Evolutionary conservation across 2,113 vertebrate genomes (phyloP).

Genomic region (Caranx ignobilis): DNA sequence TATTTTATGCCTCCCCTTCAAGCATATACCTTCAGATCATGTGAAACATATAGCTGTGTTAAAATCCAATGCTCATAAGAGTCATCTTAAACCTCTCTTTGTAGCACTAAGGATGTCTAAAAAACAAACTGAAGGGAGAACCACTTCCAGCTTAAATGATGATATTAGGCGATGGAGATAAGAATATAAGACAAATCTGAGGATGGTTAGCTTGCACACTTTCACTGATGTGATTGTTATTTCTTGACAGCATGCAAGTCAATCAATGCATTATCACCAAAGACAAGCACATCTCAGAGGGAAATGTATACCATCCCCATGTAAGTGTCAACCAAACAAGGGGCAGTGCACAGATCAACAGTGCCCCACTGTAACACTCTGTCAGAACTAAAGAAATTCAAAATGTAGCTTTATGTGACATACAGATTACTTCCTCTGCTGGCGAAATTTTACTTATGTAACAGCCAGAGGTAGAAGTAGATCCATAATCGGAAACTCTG

Average conservation of each 20-base stretch:
- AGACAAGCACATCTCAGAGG: neutral
- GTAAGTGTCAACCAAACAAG: constrained; percentile 1
- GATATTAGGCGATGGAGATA: neutral
- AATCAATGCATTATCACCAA: neutral
- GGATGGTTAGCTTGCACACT: too few relatives aligned
- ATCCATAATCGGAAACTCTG: constrained; percentile 49
- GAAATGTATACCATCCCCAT: constrained; percentile 8
- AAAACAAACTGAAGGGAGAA: too few relatives aligned
- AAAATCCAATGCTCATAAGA: too few relatives aligned
- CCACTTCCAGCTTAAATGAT: neutral
- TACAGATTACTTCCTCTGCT: constrained; percentile 18
- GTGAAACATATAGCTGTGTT: too few relatives aligned
- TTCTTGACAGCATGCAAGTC: too few relatives aligned
- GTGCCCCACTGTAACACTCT: neutral
- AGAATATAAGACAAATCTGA: too few relatives aligned
- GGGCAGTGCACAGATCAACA: neutral
- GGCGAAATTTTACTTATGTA: constrained; percentile 48
- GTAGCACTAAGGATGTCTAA: too few relatives aligned
- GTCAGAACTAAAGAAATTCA: neutral
- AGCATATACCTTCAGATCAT: too few relatives aligned
- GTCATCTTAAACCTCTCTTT: neutral
- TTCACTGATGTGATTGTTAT: too few relatives aligned
- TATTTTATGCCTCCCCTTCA: too few relatives aligned
- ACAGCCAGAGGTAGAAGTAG: constrained; percentile 36
- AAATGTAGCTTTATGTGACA: constrained; percentile 17